A percentile compares a stretch with the other conserved stretches of the same genome.
These are phyloP conservation scores for Heterohyrax brucei DNA, from an alignment of 2,797 vertebrate genomes.

Conservation along the genomic window DNA sequence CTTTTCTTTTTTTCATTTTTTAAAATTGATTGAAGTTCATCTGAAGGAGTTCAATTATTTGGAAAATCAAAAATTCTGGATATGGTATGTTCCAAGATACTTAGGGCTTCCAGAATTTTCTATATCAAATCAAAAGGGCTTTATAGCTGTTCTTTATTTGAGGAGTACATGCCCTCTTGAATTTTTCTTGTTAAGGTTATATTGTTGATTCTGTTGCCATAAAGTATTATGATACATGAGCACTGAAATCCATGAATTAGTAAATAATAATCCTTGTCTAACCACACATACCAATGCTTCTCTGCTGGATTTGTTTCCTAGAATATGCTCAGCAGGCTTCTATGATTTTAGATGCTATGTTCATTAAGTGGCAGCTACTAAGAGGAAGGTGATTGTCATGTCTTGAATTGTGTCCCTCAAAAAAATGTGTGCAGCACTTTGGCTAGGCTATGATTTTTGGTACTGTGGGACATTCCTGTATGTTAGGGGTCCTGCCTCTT, in stretches of 20 bases:
- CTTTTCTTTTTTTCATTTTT: conserved; percentile 54
- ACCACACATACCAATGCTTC: background rate
- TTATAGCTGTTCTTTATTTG: conserved; percentile 72
- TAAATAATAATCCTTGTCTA: conserved; percentile 59
- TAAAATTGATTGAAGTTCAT: conserved; percentile 55
- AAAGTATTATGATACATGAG: conserved; percentile 44
- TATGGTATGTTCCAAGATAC: conserved; percentile 67
- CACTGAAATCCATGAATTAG: conserved; percentile 45
- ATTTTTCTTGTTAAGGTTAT: conserved; percentile 72
- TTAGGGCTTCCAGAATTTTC: conserved; percentile 54
- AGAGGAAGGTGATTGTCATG: conserved; percentile 54
- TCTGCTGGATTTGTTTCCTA: background rate
- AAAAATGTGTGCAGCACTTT: too few relatives aligned
- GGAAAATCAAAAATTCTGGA: conserved; percentile 76
- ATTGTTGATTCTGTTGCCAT: conserved; percentile 65
- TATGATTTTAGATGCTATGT: conserved; percentile 66
- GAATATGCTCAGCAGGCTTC: background rate
- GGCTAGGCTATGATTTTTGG: too few relatives aligned
- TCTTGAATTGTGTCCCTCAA: too few relatives aligned
- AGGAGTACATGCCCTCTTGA: background rate
- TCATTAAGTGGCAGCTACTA: conserved; percentile 70
- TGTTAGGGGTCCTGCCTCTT: too few relatives aligned
- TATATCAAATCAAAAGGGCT: conserved; percentile 69
- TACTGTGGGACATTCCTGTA: too few relatives aligned
- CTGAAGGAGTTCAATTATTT: conserved; percentile 71